Evolutionary conservation across 2,888 invertebrate genomes (phyloP).

Genomic region (Germaria angustata): DNA sequence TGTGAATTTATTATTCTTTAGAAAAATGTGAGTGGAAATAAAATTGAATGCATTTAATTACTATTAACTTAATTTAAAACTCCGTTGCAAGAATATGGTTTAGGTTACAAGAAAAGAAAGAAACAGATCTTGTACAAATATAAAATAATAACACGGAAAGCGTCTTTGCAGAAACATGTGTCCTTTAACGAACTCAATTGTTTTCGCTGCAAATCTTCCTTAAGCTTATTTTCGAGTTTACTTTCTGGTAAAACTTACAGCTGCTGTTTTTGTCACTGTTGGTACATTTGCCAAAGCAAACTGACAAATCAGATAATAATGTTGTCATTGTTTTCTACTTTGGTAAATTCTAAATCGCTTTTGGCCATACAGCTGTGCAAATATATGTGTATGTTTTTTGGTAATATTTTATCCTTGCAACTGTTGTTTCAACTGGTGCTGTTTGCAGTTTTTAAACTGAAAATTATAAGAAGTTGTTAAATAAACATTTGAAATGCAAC

Average conservation of each 20-base stretch:
- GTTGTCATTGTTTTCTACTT: constrained; percentile 16
- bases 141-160: not conserved
- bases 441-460: constrained; percentile 21
- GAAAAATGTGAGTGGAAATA: no score
- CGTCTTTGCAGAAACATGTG: not conserved
- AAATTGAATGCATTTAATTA: not conserved
- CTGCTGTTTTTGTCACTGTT: not conserved
- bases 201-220: not conserved
- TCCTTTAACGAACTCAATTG: not conserved
- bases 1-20: no score
- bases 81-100: not conserved
- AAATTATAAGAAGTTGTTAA: constrained; percentile 3
- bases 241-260: constrained; percentile 13
- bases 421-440: constrained; percentile 24
- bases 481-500: not conserved
- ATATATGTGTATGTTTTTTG: not conserved
- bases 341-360: constrained; percentile 12
- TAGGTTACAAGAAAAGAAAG: not conserved
- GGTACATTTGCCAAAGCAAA: not conserved
- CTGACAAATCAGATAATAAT: not conserved
- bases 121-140: not conserved
- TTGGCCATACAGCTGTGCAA: constrained; percentile 33
- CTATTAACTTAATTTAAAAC: not conserved
- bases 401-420: not conserved
- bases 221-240: constrained; percentile 9